phyloP scores from a whole-genome alignment of 2,113 vertebrate species.

The Percopsis transmontana region DNA sequence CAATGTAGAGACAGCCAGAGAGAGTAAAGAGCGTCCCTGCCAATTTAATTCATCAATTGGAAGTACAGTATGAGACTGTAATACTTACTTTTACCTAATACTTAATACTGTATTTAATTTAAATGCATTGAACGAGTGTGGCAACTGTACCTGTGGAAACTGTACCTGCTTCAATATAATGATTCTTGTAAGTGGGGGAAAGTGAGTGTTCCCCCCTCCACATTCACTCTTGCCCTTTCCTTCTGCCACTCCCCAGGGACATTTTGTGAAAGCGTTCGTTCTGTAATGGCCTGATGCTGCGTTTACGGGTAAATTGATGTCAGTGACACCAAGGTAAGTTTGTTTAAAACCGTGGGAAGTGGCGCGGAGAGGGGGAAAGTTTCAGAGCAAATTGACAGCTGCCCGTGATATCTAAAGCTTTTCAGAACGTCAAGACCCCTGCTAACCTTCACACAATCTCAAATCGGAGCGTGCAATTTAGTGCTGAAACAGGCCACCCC shows the following conservation, averaged over 20 bases:
- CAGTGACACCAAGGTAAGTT: slow-evolving; percentile 64
- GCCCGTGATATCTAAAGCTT: slow-evolving; percentile 36
- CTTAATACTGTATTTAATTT: too few species aligned
- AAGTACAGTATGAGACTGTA: too few species aligned
- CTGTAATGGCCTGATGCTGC: slow-evolving; percentile 49
- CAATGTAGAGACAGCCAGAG: neutral
- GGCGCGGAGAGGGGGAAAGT: slow-evolving; percentile 45
- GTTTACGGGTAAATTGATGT: slow-evolving; percentile 75
- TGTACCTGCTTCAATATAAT: too few species aligned
- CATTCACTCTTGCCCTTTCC: neutral
- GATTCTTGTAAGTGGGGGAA: too few species aligned
- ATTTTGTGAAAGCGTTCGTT: slow-evolving; percentile 35
- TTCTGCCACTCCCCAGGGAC: slow-evolving; percentile 39
- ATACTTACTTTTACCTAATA: too few species aligned
- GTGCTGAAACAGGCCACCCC: slow-evolving; percentile 44
- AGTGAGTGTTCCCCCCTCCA: neutral
- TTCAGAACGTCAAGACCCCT: slow-evolving; percentile 45
- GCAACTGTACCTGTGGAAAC: too few species aligned
- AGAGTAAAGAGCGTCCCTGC: neutral
- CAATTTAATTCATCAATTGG: slow-evolving; percentile 8
- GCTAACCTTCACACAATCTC: slow-evolving; percentile 57
- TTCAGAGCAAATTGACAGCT: slow-evolving; percentile 57
- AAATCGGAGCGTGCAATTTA: slow-evolving; percentile 20
- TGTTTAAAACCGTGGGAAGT: slow-evolving; percentile 68
- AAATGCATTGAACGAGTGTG: too few species aligned